Percentiles rank a stretch among this genome's conserved stretches.
Conservation (phyloP, 2,113 vertebrate species). For the Saimiri boliviensis region DNA sequence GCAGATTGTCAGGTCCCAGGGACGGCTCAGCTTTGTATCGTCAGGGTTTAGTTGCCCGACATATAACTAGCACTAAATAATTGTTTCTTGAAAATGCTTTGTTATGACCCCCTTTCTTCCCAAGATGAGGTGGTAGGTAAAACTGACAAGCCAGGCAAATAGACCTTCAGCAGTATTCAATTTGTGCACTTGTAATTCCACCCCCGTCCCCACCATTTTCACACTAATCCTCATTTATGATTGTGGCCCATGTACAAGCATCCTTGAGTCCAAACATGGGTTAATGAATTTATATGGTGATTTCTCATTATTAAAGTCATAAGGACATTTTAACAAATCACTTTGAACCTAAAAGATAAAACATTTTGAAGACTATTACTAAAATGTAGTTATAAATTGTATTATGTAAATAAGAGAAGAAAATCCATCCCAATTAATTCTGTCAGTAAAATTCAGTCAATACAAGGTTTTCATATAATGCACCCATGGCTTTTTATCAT, state of each 20-base stretch:
- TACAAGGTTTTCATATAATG: neutral
- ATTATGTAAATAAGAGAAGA: neutral
- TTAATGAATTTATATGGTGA: neutral
- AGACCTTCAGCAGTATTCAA: neutral
- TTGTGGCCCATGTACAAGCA: neutral
- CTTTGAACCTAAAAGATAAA: neutral
- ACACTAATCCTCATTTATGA: neutral
- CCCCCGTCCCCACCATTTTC: fast-evolving
- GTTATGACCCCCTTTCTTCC: neutral
- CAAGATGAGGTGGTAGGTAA: neutral
- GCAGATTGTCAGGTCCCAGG: neutral
- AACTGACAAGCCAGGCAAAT: neutral
- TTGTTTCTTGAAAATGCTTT: neutral
- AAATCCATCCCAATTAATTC: neutral
- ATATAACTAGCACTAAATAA: neutral
- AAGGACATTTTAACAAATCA: neutral
- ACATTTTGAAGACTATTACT: neutral
- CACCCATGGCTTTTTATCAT: neutral
- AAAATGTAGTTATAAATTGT: neutral
- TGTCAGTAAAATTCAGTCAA: neutral
- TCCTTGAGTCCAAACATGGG: neutral
- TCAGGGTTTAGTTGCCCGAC: neutral
- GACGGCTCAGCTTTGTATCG: neutral
- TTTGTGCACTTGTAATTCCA: neutral
- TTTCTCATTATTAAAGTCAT: neutral